A percentile compares a stretch with the other conserved stretches of the same genome.
These are phyloP conservation scores for Parazoanthus atlanticus DNA, from an alignment of 92 coral and sea anemone species.

Conservation along the genomic window DNA sequence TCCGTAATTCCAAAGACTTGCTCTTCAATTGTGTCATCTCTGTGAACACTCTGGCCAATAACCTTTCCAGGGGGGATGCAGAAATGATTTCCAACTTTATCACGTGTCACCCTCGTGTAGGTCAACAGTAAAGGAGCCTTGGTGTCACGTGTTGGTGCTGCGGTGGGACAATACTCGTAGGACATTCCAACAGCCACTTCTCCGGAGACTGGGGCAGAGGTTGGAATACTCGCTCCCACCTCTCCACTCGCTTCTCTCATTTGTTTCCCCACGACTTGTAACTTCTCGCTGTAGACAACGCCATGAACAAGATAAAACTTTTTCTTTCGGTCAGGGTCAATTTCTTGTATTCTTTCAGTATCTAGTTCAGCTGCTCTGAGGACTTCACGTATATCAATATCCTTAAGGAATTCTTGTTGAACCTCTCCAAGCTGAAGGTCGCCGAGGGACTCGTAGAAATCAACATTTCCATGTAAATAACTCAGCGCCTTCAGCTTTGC, in stretches of 20 bases:
- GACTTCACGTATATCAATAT: background rate
- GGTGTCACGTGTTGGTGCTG: background rate
- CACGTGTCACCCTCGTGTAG: slow-evolving; percentile 7
- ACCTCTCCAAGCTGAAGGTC: background rate
- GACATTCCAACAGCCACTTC: background rate
- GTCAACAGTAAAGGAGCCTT: background rate
- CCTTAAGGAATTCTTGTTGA: background rate
- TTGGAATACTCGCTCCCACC: background rate
- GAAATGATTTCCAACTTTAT: background rate
- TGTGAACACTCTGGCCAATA: background rate
- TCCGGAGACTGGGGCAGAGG: background rate
- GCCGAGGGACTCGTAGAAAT: background rate
- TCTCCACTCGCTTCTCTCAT: background rate
- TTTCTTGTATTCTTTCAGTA: background rate
- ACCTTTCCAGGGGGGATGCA: background rate
- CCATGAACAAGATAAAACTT: background rate
- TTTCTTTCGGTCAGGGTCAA: background rate
- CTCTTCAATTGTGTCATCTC: background rate
- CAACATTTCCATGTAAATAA: background rate
- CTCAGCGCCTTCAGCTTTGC: background rate
- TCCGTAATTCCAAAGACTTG: background rate
- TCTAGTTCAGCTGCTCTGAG: background rate
- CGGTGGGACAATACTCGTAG: background rate
- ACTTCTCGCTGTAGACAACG: slow-evolving; percentile 9
- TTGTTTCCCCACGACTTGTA: slow-evolving; percentile 2